phyloP scores from a whole-genome alignment of 2,797 vertebrate genomes.

The Chaetophractus vellerosus region DNA sequence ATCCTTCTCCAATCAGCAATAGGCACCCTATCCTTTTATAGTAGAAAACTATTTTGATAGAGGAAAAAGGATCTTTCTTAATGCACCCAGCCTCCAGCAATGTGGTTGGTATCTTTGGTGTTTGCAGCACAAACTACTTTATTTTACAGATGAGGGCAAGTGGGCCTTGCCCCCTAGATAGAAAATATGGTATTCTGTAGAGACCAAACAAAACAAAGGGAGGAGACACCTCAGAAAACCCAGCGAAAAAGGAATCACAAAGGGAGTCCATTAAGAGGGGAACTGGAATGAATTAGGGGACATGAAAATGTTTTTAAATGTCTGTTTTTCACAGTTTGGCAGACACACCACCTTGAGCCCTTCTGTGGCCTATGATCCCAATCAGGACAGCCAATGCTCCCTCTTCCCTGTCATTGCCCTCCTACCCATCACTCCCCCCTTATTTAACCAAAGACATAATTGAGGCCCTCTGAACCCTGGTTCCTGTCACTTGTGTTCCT shows the following conservation, averaged over 20 bases:
- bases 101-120: conserved; percentile 86
- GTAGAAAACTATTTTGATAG: conserved; percentile 91
- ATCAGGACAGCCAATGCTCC: conserved; percentile 88
- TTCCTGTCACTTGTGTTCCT: conserved; percentile 89
- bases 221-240: conserved; percentile 8
- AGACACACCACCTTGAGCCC: conserved; percentile 82
- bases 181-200: conserved; percentile 77
- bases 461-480: conserved; percentile 89
- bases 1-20: conserved; percentile 84
- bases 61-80: conserved; percentile 89
- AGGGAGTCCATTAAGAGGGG: conserved; percentile 78
- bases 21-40: conserved; percentile 87
- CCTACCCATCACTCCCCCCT: conserved; percentile 82
- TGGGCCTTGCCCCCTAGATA: background rate
- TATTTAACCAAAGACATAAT: conserved; percentile 90
- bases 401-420: conserved; percentile 85
- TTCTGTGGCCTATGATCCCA: conserved; percentile 86
- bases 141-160: conserved; percentile 86
- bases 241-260: conserved; percentile 72
- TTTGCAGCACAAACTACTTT: conserved; percentile 85
- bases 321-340: conserved; percentile 84
- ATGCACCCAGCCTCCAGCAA: conserved; percentile 81
- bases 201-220: conserved; percentile 57
- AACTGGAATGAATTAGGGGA: conserved; percentile 71
- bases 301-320: conserved; percentile 20